Evolutionary conservation across 2,113 vertebrate species (phyloP).

Genomic region (Sisor rabdophorus): DNA sequence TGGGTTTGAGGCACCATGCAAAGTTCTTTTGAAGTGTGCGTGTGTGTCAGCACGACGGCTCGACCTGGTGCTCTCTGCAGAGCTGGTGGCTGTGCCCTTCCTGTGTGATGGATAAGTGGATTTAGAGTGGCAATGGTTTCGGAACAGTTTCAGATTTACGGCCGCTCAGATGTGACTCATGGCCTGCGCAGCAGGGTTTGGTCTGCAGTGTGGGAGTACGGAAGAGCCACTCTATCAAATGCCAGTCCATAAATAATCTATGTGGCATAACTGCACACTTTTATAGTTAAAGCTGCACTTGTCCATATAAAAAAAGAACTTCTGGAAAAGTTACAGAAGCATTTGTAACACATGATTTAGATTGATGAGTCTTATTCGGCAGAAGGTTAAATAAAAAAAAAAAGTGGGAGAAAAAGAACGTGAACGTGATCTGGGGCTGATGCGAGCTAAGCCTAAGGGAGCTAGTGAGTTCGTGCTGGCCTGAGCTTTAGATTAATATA

Average conservation of each 20-base stretch:
- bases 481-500: conserved; percentile 59
- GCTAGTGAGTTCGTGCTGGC: conserved; percentile 48
- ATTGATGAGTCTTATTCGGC: conserved; percentile 71
- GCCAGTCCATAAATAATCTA: conserved; percentile 70
- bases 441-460: conserved; percentile 57
- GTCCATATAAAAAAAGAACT: conserved; percentile 34
- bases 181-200: conserved; percentile 57
- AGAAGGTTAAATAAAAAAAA: conserved; percentile 66
- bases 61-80: conserved; percentile 14
- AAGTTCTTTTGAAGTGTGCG: conserved; percentile 8
- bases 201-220: conserved; percentile 58
- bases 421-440: conserved; percentile 64
- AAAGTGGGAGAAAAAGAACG: conserved; percentile 25
- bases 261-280: conserved; percentile 58
- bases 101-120: conserved; percentile 61
- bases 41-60: conserved; percentile 2
- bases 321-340: conserved; percentile 63
- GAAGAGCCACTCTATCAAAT: conserved; percentile 69
- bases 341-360: conserved; percentile 64
- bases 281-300: conserved; percentile 60
- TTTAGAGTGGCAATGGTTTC: conserved; percentile 61
- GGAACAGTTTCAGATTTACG: conserved; percentile 63
- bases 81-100: conserved; percentile 51
- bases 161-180: conserved; percentile 65
- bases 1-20: conserved; percentile 25